Conservation (phyloP, 2,797 vertebrate species). For the Hapalemur alaotrensis region DNA sequence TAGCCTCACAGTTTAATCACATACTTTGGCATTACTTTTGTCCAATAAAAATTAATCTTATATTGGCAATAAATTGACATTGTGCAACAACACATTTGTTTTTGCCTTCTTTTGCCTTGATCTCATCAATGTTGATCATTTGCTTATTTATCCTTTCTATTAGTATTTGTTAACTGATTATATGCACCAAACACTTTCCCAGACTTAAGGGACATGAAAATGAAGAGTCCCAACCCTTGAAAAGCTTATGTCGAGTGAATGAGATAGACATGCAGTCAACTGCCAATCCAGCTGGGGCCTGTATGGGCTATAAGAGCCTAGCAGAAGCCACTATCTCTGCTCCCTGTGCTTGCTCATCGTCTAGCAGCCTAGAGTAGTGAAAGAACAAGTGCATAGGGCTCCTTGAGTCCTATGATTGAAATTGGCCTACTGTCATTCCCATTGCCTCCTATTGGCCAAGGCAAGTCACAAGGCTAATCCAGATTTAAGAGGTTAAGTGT, state of each 20-base stretch:
- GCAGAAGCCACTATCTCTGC: neutral
- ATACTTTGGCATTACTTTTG: conserved; percentile 52
- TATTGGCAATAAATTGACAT: conserved; percentile 17
- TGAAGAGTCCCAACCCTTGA: neutral
- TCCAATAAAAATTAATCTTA: conserved; percentile 34
- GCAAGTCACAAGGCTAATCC: conserved; percentile 4
- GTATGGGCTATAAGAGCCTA: neutral
- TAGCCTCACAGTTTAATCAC: conserved; percentile 15
- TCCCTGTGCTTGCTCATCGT: neutral
- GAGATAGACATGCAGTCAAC: neutral
- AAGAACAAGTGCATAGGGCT: neutral
- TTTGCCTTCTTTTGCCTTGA: conserved; percentile 28
- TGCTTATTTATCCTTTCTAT: conserved; percentile 11
- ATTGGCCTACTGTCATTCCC: neutral
- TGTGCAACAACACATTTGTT: conserved; percentile 31
- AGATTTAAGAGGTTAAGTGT: conserved; percentile 9
- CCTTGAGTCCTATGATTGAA: conserved; percentile 6
- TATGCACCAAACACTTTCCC: neutral
- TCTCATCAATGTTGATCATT: conserved; percentile 18
- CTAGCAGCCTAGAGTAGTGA: neutral
- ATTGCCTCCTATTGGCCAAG: neutral
- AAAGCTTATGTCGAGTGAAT: neutral
- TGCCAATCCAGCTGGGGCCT: neutral
- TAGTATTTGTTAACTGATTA: conserved; percentile 34
- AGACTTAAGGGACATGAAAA: neutral